phyloP scores from a whole-genome alignment of 2,113 vertebrate genomes.

The Perognathus longimembris region DNA sequence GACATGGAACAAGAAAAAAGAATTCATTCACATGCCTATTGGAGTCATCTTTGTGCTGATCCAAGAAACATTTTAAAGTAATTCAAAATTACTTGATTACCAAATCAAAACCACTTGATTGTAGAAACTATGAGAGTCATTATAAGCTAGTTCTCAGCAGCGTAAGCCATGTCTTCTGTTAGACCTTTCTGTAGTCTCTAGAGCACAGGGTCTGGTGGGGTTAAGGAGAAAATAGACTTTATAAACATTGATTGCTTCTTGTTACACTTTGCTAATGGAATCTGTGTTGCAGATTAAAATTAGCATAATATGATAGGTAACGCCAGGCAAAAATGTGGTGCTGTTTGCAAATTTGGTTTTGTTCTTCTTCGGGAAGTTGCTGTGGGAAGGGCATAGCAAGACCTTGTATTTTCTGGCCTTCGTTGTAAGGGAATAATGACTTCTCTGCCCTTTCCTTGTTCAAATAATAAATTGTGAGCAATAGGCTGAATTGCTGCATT shows the following conservation, averaged over 20 bases:
- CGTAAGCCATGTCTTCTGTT: constrained; percentile 10
- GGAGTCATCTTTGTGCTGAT: background rate
- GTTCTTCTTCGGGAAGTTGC: constrained; percentile 46
- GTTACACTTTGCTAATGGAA: constrained; percentile 62
- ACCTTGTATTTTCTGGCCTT: constrained; percentile 46
- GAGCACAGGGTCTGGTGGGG: constrained; percentile 37
- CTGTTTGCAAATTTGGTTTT: background rate
- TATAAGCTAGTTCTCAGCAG: background rate
- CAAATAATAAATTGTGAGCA: constrained; percentile 51
- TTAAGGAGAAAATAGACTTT: constrained; percentile 55
- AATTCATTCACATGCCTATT: background rate
- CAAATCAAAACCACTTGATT: background rate
- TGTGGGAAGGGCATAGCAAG: constrained; percentile 8
- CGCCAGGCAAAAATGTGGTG: background rate
- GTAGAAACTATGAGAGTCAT: background rate
- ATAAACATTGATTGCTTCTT: constrained; percentile 66
- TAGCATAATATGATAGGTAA: constrained; percentile 59
- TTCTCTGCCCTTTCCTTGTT: constrained; percentile 38
- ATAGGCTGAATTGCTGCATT: background rate
- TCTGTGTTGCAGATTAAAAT: constrained; percentile 73
- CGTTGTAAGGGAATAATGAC: background rate
- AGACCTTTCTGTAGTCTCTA: constrained; percentile 35
- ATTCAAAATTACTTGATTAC: background rate
- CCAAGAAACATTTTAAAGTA: background rate
- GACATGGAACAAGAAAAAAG: constrained; percentile 13